Percentiles rank a stretch among this genome's conserved stretches.
phyloP scores from a whole-genome alignment of 2,113 vertebrate genomes.

The Thomomys bottae region DNA sequence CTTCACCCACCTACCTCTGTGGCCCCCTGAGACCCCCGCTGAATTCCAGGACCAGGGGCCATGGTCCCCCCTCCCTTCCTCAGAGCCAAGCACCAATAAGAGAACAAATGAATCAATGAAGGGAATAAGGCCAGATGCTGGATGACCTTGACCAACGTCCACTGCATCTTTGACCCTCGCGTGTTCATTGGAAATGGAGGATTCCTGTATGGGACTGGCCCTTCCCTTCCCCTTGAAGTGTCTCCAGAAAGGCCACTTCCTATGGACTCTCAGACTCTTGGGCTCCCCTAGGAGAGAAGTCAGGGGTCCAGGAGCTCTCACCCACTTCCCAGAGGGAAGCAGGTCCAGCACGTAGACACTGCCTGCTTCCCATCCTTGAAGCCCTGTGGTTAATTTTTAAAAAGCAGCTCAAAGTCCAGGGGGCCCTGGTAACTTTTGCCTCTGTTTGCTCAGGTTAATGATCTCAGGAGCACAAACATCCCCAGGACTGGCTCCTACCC shows the following conservation, averaged over 20 bases:
- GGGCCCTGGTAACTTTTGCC: not conserved
- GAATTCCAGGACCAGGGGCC: no score
- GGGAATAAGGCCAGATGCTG: not conserved
- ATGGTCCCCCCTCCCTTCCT: fast-evolving
- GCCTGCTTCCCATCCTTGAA: not conserved
- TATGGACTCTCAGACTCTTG: not conserved
- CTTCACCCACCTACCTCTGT: no score
- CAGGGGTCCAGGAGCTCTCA: not conserved
- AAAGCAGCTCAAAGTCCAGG: conserved; percentile 64
- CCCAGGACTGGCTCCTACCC: not conserved
- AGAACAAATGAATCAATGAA: not conserved
- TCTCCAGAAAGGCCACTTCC: not conserved
- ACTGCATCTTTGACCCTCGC: not conserved
- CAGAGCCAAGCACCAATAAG: not conserved
- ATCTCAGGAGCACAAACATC: conserved; percentile 60
- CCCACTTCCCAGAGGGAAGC: not conserved
- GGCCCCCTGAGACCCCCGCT: not conserved
- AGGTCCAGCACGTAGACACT: not conserved
- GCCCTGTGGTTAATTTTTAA: conserved; percentile 66
- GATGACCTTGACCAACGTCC: not conserved
- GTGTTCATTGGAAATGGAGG: not conserved
- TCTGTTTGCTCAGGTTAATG: conserved; percentile 74
- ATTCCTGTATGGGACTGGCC: fast-evolving
- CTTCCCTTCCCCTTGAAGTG: not conserved
- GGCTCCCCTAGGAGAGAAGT: not conserved